Evolutionary conservation across 2,888 invertebrate genomes (phyloP), one percentile per base, ranked within the genome.

Genomic region (Hirtodrosophila trivittata): DNA sequence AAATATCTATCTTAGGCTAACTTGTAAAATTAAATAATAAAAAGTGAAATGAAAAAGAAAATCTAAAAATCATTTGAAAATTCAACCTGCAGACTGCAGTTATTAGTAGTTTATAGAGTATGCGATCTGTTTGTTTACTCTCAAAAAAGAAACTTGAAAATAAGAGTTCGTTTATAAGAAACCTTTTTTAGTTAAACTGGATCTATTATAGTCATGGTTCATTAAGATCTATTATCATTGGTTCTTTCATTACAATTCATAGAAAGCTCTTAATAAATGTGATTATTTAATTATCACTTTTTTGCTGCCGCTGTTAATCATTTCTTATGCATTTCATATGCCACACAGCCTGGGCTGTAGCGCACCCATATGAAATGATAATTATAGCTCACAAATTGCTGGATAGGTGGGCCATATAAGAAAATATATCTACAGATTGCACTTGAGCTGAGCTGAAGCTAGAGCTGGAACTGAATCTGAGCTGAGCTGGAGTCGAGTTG

Each of bases 381-480:
- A 78, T 85, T 78, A 77, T 60, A 54, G 64, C 49, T 57, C 51
- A 54, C 67, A 67, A 85, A 74, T 77, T 65, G 78, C 60, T 39
- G 71, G 66, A 73, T 54, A 69, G 77, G 74, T 58, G 75, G 82
- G 85, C 45, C 18, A 21, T 21, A 21, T 21, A 21, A 21, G 18
- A 64, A 9, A 13, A 58, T 70, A 63, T 66, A 85, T 85, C 86
- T 75, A 42, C 69, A 73, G 72, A 72, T 86, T 83, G 80, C 80
- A 86, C 80, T 80, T 80, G 80, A 85, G 86, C 47, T 30, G 13
- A 30, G 9, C 30, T 30, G n/a, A 39, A 58, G 60, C 5, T n/a
- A n/a, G n/a, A n/a, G n/a, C n/a, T n/a, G n/a, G 13, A 30, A n/a
- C 30, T 30, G n/a, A 39, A 58, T 47, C 5, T 80, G 80, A 85